These are phyloP conservation scores for crab-eating macaque (Macaca fascicularis) DNA, from an alignment of 2,113 vertebrate species.

Conservation along the genomic window DNA sequence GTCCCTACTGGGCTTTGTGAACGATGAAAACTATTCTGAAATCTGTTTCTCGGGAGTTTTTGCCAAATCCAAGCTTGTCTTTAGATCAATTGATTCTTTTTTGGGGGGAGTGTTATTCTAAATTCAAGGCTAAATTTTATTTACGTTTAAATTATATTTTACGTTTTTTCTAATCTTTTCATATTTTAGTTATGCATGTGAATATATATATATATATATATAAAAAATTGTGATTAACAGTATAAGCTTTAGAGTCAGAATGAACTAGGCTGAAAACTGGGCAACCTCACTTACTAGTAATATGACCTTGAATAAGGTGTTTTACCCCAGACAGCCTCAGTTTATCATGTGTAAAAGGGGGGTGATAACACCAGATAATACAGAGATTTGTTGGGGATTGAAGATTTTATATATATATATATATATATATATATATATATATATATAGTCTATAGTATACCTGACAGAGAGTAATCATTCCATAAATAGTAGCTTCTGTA, in stretches of 20 bases:
- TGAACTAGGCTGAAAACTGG: not conserved
- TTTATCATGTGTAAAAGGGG: conserved; percentile 5
- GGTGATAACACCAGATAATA: not conserved
- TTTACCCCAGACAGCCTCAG: not conserved
- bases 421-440: not conserved
- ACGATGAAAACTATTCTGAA: not conserved
- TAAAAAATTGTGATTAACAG: not conserved
- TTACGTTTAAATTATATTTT: not conserved
- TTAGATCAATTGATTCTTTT: not conserved
- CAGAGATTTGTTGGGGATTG: not conserved
- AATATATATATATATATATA: not conserved
- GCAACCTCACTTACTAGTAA: not conserved
- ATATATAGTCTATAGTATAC: not conserved
- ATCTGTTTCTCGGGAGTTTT: not conserved
- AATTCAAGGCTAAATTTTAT: conserved; percentile 8
- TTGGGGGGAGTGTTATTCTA: not conserved
- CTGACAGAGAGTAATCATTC: not conserved
- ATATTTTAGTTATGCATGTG: not conserved
- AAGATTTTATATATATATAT: not conserved
- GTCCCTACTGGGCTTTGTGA: not conserved
- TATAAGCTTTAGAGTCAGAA: not conserved
- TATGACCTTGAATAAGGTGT: not conserved
- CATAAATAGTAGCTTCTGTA: not conserved
- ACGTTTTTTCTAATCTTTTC: not conserved
- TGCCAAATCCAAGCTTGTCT: not conserved